These are phyloP conservation scores for Cataglyphis altisquamis DNA, from an alignment of 2,888 invertebrate species.

Conservation along the genomic window DNA sequence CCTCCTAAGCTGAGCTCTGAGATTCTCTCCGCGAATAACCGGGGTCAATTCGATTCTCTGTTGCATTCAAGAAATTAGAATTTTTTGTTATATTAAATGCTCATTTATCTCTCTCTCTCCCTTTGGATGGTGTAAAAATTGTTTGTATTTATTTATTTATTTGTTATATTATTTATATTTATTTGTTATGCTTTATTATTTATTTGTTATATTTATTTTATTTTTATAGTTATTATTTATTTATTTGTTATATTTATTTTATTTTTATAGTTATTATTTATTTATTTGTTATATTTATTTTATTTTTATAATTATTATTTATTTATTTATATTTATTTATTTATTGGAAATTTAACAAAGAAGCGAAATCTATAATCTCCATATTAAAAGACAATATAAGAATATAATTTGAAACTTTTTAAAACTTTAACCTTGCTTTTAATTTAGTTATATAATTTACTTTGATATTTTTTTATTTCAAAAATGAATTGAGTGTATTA, in stretches of 20 bases:
- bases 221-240: no score
- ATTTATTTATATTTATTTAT: no score
- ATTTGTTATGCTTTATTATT: no score
- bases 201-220: no score
- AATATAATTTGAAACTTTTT: background rate
- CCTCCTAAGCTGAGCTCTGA: slow-evolving; percentile 2
- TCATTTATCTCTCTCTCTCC: background rate
- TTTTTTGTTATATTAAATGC: background rate
- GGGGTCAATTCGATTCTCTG: background rate
- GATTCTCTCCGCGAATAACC: slow-evolving; percentile 7
- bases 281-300: no score
- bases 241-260: no score
- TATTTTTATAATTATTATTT: no score
- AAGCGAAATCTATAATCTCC: background rate
- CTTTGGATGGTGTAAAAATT: background rate
- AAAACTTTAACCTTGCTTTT: no score
- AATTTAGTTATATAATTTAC: background rate
- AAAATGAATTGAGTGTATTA: background rate
- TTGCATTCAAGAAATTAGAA: background rate
- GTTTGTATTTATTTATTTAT: no score
- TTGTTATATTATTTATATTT: no score
- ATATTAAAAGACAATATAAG: background rate
- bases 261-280: no score
- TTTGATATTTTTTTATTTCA: background rate
- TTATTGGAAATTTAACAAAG: background rate